Evolutionary conservation across 2,888 invertebrate species (phyloP).

Genomic region (Cataglyphis albicans): DNA sequence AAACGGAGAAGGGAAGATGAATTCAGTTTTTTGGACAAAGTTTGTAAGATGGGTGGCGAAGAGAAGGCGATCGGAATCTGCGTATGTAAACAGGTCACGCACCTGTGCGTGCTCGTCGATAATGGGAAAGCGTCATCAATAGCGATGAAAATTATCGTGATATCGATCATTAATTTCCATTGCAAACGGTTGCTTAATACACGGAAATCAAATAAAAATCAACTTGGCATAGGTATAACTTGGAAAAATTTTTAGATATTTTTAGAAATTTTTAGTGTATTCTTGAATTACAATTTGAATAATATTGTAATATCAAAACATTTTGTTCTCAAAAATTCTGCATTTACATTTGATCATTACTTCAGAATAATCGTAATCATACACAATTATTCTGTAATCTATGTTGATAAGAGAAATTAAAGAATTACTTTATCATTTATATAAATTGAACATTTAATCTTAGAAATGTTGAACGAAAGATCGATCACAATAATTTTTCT

Average conservation of each 20-base stretch:
- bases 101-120: slow-evolving; percentile 68
- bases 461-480: not conserved
- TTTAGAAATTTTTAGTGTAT: too few relatives aligned
- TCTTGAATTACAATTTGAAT: not conserved
- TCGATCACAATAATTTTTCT: not conserved
- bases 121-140: not conserved
- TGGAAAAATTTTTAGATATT: not conserved
- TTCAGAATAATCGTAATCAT: not conserved
- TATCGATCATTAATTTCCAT: not conserved
- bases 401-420: not conserved
- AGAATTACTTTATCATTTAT: not conserved
- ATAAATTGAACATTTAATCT: not conserved
- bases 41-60: slow-evolving; percentile 52
- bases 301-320: not conserved
- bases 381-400: not conserved
- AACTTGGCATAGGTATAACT: not conserved
- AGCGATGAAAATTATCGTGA: not conserved
- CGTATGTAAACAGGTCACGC: slow-evolving; percentile 78
- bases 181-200: not conserved
- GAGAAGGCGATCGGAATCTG: slow-evolving; percentile 64
- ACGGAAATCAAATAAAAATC: not conserved
- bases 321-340: not conserved
- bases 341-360: not conserved
- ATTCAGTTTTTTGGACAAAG: slow-evolving; percentile 74
- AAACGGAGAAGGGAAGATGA: slow-evolving; percentile 57